Conservation (phyloP, 2,888 invertebrate genomes). For the Azorinus chamasolen region DNA sequence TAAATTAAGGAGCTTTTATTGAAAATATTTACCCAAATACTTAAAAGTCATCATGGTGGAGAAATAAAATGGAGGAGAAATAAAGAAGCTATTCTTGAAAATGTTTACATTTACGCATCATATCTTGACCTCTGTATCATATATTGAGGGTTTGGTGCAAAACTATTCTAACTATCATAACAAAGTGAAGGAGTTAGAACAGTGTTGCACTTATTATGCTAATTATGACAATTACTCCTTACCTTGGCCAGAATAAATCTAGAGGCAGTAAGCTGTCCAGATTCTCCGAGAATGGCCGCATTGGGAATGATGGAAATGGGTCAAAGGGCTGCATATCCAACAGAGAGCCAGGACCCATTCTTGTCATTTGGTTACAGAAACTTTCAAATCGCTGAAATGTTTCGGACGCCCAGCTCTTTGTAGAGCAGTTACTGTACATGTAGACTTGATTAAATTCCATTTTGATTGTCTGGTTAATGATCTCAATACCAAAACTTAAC, state of each 20-base stretch:
- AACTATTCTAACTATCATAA: too few species aligned
- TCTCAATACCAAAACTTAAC: too few species aligned
- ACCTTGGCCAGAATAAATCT: constrained; percentile 35
- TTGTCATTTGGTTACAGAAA: constrained; percentile 44
- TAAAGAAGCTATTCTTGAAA: too few species aligned
- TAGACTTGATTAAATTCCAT: constrained; percentile 53
- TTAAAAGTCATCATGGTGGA: too few species aligned
- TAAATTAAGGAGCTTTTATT: too few species aligned
- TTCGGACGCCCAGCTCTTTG: constrained; percentile 42
- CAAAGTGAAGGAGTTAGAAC: too few species aligned
- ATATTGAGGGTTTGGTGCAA: too few species aligned
- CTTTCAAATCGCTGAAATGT: constrained; percentile 54
- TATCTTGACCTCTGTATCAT: too few species aligned
- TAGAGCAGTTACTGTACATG: constrained; percentile 52
- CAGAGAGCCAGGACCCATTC: constrained; percentile 21
- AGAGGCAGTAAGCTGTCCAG: constrained; percentile 35
- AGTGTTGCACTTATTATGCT: too few species aligned
- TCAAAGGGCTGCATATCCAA: constrained; percentile 38
- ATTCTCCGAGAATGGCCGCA: constrained; percentile 43
- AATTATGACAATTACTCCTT: neutral
- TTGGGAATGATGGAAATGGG: constrained; percentile 38
- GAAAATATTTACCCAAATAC: too few species aligned
- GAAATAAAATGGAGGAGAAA: too few species aligned
- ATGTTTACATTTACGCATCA: too few species aligned
- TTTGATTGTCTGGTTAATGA: neutral